These are phyloP conservation scores for Rhodophaea formosa DNA, from an alignment of 2,888 invertebrate genomes.

Conservation along the genomic window DNA sequence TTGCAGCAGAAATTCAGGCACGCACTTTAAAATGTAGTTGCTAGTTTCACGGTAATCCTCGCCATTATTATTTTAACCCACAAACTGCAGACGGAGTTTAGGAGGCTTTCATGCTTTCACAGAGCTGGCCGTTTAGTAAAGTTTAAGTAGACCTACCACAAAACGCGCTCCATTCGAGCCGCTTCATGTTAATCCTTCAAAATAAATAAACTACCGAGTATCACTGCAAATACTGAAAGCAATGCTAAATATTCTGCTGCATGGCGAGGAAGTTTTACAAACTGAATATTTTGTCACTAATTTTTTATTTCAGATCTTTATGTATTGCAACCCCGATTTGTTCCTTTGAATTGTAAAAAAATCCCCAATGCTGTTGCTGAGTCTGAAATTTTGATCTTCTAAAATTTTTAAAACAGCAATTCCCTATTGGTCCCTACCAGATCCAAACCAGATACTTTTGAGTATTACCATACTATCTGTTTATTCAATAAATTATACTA, in stretches of 20 bases:
- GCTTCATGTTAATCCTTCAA: constrained; percentile 61
- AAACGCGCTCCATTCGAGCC: constrained; percentile 46
- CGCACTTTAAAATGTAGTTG: constrained; percentile 28
- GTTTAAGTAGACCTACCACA: constrained; percentile 66
- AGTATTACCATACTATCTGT: too few relatives aligned
- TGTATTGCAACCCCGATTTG: not conserved
- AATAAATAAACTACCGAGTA: constrained; percentile 68
- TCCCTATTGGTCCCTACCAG: too few relatives aligned
- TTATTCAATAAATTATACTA: too few relatives aligned
- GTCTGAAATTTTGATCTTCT: too few relatives aligned
- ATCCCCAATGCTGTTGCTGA: not conserved
- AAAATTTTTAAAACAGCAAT: too few relatives aligned
- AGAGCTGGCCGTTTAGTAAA: constrained; percentile 66
- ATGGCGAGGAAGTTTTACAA: constrained; percentile 10
- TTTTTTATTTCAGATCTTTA: not conserved
- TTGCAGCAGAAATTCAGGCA: constrained; percentile 1
- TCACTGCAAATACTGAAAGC: constrained; percentile 60
- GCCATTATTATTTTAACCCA: constrained; percentile 56
- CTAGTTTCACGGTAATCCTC: constrained; percentile 35
- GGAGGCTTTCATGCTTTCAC: constrained; percentile 68
- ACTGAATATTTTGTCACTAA: constrained; percentile 3
- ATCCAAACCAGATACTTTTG: too few relatives aligned
- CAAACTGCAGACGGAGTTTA: constrained; percentile 59
- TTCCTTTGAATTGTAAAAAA: not conserved
- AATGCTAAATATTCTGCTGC: constrained; percentile 50